Evolutionary conservation across 1,140 invertebrate species (phyloP).

Genomic region (Drosophila erecta): DNA sequence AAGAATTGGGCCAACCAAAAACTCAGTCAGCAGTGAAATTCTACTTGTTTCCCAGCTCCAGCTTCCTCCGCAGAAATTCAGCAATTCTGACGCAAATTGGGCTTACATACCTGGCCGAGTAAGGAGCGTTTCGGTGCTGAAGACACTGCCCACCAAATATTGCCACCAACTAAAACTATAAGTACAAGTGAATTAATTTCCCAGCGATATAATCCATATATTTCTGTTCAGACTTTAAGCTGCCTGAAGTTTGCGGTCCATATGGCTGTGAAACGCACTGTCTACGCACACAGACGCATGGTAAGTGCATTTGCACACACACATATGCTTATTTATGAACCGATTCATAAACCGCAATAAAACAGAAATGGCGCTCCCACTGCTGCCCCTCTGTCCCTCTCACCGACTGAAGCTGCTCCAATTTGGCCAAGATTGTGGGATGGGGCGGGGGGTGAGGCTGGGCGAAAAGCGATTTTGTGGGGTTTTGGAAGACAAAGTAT

Average conservation of each 20-base stretch:
- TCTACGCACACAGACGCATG: constrained; percentile 12
- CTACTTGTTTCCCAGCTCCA: constrained; percentile 7
- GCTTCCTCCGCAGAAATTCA: constrained; percentile 44
- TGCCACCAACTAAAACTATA: neutral
- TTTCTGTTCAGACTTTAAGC: neutral
- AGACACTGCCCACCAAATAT: neutral
- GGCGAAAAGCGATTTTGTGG: constrained; percentile 5
- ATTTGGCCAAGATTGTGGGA: constrained; percentile 25
- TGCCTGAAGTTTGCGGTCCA: neutral
- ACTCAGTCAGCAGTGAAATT: constrained; percentile 33
- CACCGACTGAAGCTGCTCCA: constrained; percentile 35
- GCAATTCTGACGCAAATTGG: constrained; percentile 60
- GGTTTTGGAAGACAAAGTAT: constrained; percentile 61
- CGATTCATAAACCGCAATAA: constrained; percentile 75
- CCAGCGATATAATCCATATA: neutral
- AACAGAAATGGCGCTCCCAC: constrained; percentile 60
- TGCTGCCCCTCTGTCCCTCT: constrained; percentile 3
- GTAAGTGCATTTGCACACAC: constrained; percentile 23
- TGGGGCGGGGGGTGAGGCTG: neutral
- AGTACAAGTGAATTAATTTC: neutral
- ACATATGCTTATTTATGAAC: constrained; percentile 73
- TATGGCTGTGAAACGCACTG: constrained; percentile 6
- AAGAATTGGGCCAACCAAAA: constrained; percentile 19
- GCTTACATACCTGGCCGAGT: constrained; percentile 45
- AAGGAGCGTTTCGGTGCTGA: constrained; percentile 8